Conservation (phyloP, 2,797 vertebrate species). For the Sebastes nivosus region DNA sequence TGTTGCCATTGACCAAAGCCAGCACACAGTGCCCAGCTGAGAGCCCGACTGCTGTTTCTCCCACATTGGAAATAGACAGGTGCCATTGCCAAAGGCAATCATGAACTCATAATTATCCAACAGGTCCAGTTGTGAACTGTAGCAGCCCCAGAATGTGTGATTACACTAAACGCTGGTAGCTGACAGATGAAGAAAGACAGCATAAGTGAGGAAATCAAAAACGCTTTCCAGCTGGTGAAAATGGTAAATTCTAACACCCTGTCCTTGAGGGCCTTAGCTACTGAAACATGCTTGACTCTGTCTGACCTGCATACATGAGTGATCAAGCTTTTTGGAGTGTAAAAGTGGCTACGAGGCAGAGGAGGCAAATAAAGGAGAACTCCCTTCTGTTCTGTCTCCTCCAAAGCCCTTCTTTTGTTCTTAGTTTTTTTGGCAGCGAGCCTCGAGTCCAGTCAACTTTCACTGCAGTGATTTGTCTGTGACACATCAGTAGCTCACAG, state of each 20-base stretch:
- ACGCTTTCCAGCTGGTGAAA: slow-evolving; percentile 19
- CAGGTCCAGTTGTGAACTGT: neutral
- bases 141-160: neutral
- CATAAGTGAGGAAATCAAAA: slow-evolving; percentile 7
- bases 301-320: slow-evolving; percentile 53
- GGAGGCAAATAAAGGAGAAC: slow-evolving; percentile 28
- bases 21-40: neutral
- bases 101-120: neutral
- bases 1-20: slow-evolving; percentile 7
- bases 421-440: slow-evolving; percentile 44
- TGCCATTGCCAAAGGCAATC: slow-evolving; percentile 22
- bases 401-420: slow-evolving; percentile 50
- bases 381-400: slow-evolving; percentile 49
- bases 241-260: neutral
- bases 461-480: slow-evolving; percentile 64
- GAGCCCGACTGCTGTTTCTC: slow-evolving; percentile 13
- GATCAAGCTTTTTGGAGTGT: slow-evolving; percentile 53
- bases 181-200: neutral
- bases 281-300: slow-evolving; percentile 56
- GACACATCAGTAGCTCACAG: slow-evolving; percentile 56
- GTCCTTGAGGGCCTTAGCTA: slow-evolving; percentile 18
- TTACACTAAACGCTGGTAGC: neutral
- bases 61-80: slow-evolving; percentile 3
- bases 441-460: slow-evolving; percentile 55
- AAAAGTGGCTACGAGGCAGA: slow-evolving; percentile 37